Base-by-base conservation (phyloP, 2,888 invertebrate genomes). In the Cistogaster globosa region DNA sequence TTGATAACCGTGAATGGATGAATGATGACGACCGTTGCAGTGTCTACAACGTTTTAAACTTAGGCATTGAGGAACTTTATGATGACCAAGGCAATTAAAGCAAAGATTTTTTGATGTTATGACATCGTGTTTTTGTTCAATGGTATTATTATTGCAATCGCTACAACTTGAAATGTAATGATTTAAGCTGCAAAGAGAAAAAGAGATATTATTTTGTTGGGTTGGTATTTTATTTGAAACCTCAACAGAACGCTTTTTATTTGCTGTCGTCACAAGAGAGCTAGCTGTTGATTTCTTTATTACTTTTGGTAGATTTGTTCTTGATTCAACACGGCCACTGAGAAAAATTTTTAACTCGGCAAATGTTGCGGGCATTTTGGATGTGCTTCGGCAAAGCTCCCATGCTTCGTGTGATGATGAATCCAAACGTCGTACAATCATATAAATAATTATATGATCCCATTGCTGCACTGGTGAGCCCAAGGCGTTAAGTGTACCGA, bases 131-230 rank as follows among this genome's bases (percentile, higher is more conserved):
- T 51, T 67, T 18, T 38, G 38, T 7, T 38, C 38, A 1, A 11
- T 2, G 11, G 38, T 38, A 1, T 38, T 38, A 1, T 11, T 7
- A 6, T 38, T 2, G 11, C 6, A 38, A 11, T 9, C 11, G 38
- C 11, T 11, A 9, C 38, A 38, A 11, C 62, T 42, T 22, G 68
- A n/a, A n/a, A n/a, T n/a, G n/a, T n/a, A n/a, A n/a, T n/a, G n/a
- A 68, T 68, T 16, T 36, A 36, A 67, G 53, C 53, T 53, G 36
- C 68, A 68, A 68, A 68, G n/a, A 55, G 68, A 68, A 55, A 53
- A 53, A 53, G 18, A 53, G 18, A 36, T 53, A 53, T n/a, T 68
- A 18, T 36, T 68, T 11, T 7, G 11, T 38, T 38, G 7, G 11
- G 11, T 9, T 38, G 38, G 11, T 38, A 38, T 9, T 9, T 53